Evolutionary conservation across 1,140 invertebrate genomes (phyloP), one percentile per base, ranked within the genome.

Genomic region (Drosophila lini): DNA sequence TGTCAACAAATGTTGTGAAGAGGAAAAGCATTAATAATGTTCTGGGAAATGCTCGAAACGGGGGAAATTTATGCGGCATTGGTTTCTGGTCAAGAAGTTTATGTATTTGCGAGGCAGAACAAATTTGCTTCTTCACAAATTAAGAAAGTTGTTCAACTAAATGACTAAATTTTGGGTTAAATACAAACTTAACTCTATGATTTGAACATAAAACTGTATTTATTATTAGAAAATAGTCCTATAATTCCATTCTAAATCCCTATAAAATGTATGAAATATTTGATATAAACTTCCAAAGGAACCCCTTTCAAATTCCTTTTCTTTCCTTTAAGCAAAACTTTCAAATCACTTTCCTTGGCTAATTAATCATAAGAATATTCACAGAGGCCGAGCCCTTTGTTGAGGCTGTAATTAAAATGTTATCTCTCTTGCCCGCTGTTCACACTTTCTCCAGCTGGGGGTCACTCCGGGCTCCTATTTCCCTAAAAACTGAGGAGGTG

Each of bases 401-500:
- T 58, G 7, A 38, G 48, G 52, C 38, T 19, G 45, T 74, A 74
- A 74, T 74, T 74, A 74, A 74, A 74, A 71, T 41, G 44, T 69
- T 57, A 70, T 70, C 56, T 68, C n/a, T 19, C 32, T 19, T 10
- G 13, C 16, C 13, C 19, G 48, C 45, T 55, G 25, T 44, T 42
- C n/a, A 36, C 31, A 32, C 25, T 70, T 50, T 71, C 47, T 40
- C 25, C 19, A 19, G 53, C 32, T 38, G 13, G 61, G 42, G 64
- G 64, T 68, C 61, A 67, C 34, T 38, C 52, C 40, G 63, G 63
- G 31, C 62, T 56, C 40, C 15, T 25, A n/a, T 25, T 25, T 38
- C 34, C 34, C 52, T 25, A 62, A 78, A 74, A 53, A 36, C 80
- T 58, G 42, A 79, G 79, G 47, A 81, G 81, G 73, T 62, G 70